phyloP scores from a whole-genome alignment of 2,888 invertebrate genomes.

The Amiota minor region DNA sequence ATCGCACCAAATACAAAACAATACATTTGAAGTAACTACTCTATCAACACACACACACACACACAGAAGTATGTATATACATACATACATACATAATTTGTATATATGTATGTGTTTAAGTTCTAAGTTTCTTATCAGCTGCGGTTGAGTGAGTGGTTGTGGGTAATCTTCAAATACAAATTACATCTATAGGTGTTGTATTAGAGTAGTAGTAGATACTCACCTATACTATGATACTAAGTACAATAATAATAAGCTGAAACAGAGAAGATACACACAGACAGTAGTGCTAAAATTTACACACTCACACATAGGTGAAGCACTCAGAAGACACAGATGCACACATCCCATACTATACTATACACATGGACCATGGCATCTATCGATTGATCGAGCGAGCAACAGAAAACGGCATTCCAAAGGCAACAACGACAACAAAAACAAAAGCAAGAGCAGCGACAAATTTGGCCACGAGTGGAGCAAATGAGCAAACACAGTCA shows the following conservation, averaged over 20 bases:
- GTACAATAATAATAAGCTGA: not conserved
- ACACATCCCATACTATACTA: not conserved
- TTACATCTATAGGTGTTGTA: not conserved
- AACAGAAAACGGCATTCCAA: conserved; percentile 25
- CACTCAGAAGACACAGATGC: not conserved
- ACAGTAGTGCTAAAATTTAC: not conserved
- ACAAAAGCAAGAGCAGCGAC: not conserved
- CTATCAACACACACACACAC: conserved; percentile 38
- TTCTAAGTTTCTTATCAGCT: conserved; percentile 9
- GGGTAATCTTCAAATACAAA: conserved; percentile 20
- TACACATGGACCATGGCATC: not conserved
- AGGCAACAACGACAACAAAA: conserved; percentile 38
- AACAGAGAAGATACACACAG: not conserved
- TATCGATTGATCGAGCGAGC: conserved; percentile 26
- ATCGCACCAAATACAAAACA: no score
- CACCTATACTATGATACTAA: not conserved
- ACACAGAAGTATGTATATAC: conserved; percentile 13
- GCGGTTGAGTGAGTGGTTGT: conserved; percentile 24
- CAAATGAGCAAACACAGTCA: no score
- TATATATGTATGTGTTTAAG: conserved; percentile 7
- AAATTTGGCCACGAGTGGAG: conserved; percentile 13
- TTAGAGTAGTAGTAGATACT: not conserved
- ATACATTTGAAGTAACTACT: no score
- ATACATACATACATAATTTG: no score
- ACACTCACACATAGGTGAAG: not conserved